Evolutionary conservation across 1,140 invertebrate species (phyloP).

Genomic region (Papilio helenus): DNA sequence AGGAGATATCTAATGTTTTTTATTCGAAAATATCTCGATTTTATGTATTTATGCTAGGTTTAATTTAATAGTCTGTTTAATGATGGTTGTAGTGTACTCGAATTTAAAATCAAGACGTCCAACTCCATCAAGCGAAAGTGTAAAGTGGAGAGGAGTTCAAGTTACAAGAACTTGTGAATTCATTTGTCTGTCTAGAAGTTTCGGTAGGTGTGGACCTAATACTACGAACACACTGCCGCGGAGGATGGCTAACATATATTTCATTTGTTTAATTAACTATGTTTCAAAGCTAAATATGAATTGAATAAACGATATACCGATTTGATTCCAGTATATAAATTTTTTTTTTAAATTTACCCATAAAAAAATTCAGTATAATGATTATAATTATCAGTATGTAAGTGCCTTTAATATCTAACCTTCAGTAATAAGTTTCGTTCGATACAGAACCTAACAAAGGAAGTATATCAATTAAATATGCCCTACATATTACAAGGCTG

Average conservation of each 20-base stretch:
- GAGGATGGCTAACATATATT: constrained; percentile 12
- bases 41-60: neutral
- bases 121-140: constrained; percentile 61
- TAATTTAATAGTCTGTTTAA: neutral
- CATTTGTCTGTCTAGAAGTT: constrained; percentile 75
- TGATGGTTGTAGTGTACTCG: constrained; percentile 35
- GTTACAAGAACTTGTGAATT: constrained; percentile 73
- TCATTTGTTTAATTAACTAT: neutral
- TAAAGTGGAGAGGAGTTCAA: constrained; percentile 52
- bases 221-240: constrained; percentile 45
- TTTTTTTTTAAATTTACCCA: no score
- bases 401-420: no score
- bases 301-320: neutral
- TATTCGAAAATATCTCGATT: neutral
- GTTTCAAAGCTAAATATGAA: neutral
- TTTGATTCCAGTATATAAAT: no score
- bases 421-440: neutral
- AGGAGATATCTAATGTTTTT: no score
- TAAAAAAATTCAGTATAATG: no score
- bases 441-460: constrained; percentile 12
- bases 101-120: constrained; percentile 57
- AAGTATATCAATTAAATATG: neutral
- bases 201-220: constrained; percentile 59
- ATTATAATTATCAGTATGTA: no score
- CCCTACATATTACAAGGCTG: constrained; percentile 16